Conservation (phyloP, 2,888 invertebrate genomes). For the Gastrophysa polygoni region DNA sequence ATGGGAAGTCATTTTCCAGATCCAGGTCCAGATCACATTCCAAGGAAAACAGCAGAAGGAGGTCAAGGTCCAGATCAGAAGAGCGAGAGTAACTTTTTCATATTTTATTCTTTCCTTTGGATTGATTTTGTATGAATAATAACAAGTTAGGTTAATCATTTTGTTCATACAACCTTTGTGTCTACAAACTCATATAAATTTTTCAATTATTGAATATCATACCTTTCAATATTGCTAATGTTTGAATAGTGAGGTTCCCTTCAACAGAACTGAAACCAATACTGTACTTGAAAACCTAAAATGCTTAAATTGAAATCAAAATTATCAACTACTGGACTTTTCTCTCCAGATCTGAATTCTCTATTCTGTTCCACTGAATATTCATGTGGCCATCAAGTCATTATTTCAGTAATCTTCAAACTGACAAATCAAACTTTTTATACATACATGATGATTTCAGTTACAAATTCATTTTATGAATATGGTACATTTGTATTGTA, state of each 20-base stretch:
- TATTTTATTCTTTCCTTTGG: not conserved
- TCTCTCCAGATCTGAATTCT: too few species aligned
- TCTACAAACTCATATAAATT: not conserved
- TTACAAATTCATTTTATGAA: too few species aligned
- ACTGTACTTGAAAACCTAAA: too few species aligned
- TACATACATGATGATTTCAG: too few species aligned
- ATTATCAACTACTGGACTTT: too few species aligned
- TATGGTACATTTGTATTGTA: too few species aligned
- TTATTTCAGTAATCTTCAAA: too few species aligned
- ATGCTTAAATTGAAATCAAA: too few species aligned
- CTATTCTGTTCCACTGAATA: too few species aligned
- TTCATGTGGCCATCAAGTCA: too few species aligned
- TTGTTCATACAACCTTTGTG: not conserved
- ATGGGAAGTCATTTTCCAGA: slow-evolving; percentile 25
- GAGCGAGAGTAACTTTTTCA: slow-evolving; percentile 22
- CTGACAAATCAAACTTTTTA: too few species aligned
- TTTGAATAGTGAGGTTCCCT: not conserved
- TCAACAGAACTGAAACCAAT: not conserved
- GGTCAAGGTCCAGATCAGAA: slow-evolving; percentile 33
- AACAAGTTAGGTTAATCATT: not conserved
- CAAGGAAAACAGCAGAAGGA: slow-evolving; percentile 37
- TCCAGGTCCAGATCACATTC: slow-evolving; percentile 40
- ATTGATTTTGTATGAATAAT: slow-evolving; percentile 6
- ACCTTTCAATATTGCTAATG: not conserved
- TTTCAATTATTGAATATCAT: not conserved